Conservation (phyloP, 2,888 invertebrate species). For the Dicranocentrus wangi region DNA sequence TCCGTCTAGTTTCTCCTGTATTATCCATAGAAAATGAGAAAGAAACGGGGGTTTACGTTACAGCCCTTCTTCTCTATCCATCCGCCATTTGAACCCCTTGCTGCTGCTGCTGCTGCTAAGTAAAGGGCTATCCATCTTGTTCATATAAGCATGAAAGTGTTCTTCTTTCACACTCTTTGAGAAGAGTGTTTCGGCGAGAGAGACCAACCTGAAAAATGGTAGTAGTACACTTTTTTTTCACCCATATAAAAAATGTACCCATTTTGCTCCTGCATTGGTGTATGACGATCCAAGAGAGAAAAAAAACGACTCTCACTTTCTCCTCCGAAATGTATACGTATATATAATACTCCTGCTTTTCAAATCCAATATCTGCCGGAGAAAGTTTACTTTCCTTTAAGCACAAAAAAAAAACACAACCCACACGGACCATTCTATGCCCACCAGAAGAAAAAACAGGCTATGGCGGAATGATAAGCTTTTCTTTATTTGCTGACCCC, state of each 20-base stretch:
- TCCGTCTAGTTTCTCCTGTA: too few relatives aligned
- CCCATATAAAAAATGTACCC: too few relatives aligned
- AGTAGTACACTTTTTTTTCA: too few relatives aligned
- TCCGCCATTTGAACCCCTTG: not conserved
- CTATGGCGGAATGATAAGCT: slow-evolving; percentile 3
- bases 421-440: not conserved
- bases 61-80: slow-evolving; percentile 4
- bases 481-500: slow-evolving; percentile 40
- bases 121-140: slow-evolving; percentile 42
- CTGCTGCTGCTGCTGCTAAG: not conserved
- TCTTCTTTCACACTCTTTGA: slow-evolving; percentile 42
- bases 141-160: slow-evolving; percentile 12
- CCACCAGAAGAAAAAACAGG: not conserved
- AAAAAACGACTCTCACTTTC: slow-evolving; percentile 26
- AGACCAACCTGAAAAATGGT: too few relatives aligned
- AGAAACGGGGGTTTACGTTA: not conserved
- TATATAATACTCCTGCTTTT: too few relatives aligned
- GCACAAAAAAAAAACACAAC: not conserved
- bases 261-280: too few relatives aligned
- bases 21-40: too few relatives aligned
- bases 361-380: slow-evolving; percentile 41
- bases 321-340: not conserved
- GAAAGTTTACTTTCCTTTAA: slow-evolving; percentile 40
- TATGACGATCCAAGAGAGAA: not conserved
- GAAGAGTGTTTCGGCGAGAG: slow-evolving; percentile 1